These are phyloP conservation scores for Cepaea nemoralis DNA, from an alignment of 1,140 invertebrate species.

Conservation along the genomic window DNA sequence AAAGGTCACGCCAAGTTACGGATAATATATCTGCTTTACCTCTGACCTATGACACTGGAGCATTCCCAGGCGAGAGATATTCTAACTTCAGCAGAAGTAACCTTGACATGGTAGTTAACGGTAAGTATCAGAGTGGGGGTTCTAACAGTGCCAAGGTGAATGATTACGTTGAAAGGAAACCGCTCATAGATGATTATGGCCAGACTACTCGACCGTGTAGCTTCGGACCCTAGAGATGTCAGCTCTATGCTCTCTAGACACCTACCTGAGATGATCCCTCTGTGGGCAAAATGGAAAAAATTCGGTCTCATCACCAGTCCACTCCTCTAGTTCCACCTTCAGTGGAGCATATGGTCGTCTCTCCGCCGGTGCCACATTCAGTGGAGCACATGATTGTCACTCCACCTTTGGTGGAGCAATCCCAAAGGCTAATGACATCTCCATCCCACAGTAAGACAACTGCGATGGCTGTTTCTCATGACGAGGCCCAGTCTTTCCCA, in stretches of 20 bases:
- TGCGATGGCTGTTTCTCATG: not conserved
- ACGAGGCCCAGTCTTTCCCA: not conserved
- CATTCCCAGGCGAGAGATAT: not conserved
- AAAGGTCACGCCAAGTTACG: not conserved
- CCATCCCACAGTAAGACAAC: not conserved
- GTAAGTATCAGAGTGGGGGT: not conserved
- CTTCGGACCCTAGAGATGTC: not conserved
- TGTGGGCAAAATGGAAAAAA: not conserved
- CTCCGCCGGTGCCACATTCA: no score
- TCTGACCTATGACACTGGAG: not conserved
- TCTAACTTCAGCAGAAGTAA: not conserved
- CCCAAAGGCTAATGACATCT: not conserved
- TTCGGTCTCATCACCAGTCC: not conserved
- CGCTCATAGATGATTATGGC: not conserved
- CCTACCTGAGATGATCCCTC: not conserved
- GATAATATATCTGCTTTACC: not conserved
- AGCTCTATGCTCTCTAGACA: not conserved
- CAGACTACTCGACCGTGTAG: not conserved
- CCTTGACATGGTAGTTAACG: not conserved
- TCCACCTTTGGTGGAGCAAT: no score
- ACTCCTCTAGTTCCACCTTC: not conserved
- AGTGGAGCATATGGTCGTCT: not conserved
- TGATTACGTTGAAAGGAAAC: not conserved
- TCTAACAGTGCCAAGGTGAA: not conserved
- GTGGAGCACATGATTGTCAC: no score